Base-by-base conservation (phyloP, 2,113 vertebrate species). In the Thamnophis sirtalis region DNA sequence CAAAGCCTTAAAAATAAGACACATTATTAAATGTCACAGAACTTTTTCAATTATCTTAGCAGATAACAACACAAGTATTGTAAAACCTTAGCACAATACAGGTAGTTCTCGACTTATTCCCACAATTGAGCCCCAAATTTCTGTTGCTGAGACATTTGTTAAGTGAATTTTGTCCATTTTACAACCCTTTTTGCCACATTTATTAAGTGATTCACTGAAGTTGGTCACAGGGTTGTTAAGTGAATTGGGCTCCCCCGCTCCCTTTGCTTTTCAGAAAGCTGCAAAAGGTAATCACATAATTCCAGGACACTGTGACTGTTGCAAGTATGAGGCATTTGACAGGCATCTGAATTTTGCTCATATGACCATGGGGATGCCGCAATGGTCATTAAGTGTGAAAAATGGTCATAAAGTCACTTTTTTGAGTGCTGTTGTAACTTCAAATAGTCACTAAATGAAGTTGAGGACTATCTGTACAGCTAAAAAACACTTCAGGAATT, bases 1-100 rank as follows among this genome's bases (percentile, higher is more conserved):
- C 98, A 97, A 98, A 98, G 87, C 98, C 98, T 98, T 97, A 96
- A 85, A 58, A 68, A 96, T 9, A n/a, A 86, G 11, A 86, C 50
- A 86, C 0, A 50, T 10, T 19, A 63, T 9, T 9, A 53, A 15
- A 48, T 17, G 87, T 87, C 33, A 73, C 51, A 54, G 43, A 60
- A 21, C n/a, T 5, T 33, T 38, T 21, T 33, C 24, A 54, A 24
- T 53, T 58, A 43, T 56, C 10, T 1, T 9, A 88, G 43, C 33
- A 80, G 33, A 80, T 80, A 38, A 9, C 73, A 80, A 43, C 38
- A 13, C 38, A 51, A 28, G 54, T 55, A 55, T 54, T 87, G 51
- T 48, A 53, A 68, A 6, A 86, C 26, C 28, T 68, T 26, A 68
- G 28, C 28, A 33, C 33, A 33, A 68, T n/a, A 68, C 11, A 33